Evolutionary conservation across 2,888 invertebrate species (phyloP).

Genomic region (Gari tellinella): DNA sequence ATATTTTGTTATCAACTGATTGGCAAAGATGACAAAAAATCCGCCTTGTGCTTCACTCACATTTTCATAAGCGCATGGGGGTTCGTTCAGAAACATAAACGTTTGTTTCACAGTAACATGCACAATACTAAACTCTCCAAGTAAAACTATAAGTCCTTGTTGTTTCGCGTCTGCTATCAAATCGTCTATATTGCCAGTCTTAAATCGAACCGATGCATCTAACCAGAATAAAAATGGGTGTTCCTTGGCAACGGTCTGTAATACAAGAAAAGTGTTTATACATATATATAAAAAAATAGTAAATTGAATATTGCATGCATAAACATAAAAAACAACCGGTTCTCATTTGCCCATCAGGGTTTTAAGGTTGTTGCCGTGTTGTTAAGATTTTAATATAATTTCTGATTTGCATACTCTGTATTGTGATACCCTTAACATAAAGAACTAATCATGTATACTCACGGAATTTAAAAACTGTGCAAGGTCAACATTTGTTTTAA

Average conservation of each 20-base stretch:
- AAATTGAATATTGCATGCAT: no score
- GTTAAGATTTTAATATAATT: no score
- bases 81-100: slow-evolving; percentile 36
- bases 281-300: no score
- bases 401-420: no score
- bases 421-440: no score
- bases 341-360: no score
- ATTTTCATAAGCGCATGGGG: slow-evolving; percentile 34
- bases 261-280: no score
- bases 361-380: no score
- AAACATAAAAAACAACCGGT: no score
- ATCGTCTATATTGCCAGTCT: slow-evolving; percentile 26
- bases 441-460: no score
- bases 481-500: no score
- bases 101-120: slow-evolving; percentile 29
- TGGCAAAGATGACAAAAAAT: slow-evolving; percentile 36
- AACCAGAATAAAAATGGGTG: slow-evolving; percentile 60
- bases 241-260: slow-evolving; percentile 35
- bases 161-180: slow-evolving; percentile 23
- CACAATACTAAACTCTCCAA: slow-evolving; percentile 28
- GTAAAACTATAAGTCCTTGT: slow-evolving; percentile 8
- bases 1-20: slow-evolving; percentile 36
- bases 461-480: no score
- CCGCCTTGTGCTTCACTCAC: slow-evolving; percentile 42
- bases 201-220: slow-evolving; percentile 51